A percentile compares a stretch with the other conserved stretches of the same genome.
Evolutionary conservation across 2,113 vertebrate genomes (phyloP).

Genomic region (Pogona vitticeps): DNA sequence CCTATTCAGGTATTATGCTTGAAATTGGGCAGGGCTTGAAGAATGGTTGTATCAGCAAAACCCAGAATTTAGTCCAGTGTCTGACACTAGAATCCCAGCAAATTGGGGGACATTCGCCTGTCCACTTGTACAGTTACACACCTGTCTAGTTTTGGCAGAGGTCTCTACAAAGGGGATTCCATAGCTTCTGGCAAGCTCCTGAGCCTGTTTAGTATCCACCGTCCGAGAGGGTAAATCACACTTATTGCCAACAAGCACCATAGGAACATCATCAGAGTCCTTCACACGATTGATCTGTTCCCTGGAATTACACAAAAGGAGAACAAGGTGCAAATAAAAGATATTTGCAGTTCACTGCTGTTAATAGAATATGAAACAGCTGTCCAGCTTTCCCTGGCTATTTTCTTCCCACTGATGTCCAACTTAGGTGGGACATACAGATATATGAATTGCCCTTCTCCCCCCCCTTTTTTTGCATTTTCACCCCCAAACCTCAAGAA

Average conservation of each 20-base stretch:
- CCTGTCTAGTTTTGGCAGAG: constrained; percentile 88
- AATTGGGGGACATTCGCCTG: neutral
- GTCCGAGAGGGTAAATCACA: constrained; percentile 82
- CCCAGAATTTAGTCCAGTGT: neutral
- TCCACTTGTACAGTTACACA: constrained; percentile 31
- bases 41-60: neutral
- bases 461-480: neutral
- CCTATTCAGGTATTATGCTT: neutral
- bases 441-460: neutral
- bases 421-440: neutral
- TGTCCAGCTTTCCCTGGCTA: neutral
- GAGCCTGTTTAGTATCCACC: constrained; percentile 81
- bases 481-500: neutral
- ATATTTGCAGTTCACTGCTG: neutral
- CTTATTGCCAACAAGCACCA: constrained; percentile 86
- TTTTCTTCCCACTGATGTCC: neutral
- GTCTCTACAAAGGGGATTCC: constrained; percentile 87
- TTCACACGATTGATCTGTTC: constrained; percentile 90
- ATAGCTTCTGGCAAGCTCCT: constrained; percentile 82
- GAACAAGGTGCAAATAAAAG: neutral
- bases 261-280: constrained; percentile 86
- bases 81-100: neutral
- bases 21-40: too few species aligned
- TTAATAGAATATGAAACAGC: neutral
- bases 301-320: constrained; percentile 56